phyloP scores from a whole-genome alignment of 2,888 invertebrate species.

The Alviniconcha strummeri region DNA sequence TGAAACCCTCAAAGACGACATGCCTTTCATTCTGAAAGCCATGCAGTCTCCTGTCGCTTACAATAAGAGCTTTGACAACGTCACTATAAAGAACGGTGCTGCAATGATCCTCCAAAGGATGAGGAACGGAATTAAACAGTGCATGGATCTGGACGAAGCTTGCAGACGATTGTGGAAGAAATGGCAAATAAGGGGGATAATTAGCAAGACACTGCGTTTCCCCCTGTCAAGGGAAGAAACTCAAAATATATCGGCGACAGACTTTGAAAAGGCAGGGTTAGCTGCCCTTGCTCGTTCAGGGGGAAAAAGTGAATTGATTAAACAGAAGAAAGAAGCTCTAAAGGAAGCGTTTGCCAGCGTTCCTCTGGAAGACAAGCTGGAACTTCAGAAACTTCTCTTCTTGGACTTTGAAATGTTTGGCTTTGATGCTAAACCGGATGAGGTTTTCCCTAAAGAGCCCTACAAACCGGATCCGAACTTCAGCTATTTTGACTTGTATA shows the following conservation, averaged over 20 bases:
- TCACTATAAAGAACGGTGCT: not conserved
- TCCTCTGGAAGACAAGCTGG: constrained; percentile 40
- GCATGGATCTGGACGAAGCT: constrained; percentile 51
- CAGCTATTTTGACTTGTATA: constrained; percentile 18
- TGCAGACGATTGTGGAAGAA: constrained; percentile 51
- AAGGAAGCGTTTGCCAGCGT: constrained; percentile 48
- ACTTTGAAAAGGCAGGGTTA: constrained; percentile 44
- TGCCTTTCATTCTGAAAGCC: constrained; percentile 26
- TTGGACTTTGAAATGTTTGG: constrained; percentile 35
- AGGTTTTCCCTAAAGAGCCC: constrained; percentile 18
- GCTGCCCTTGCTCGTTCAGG: constrained; percentile 47
- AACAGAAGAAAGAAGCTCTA: constrained; percentile 50
- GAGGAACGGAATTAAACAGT: constrained; percentile 36
- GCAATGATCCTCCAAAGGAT: not conserved
- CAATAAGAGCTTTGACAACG: constrained; percentile 10
- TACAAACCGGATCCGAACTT: not conserved
- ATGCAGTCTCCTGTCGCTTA: constrained; percentile 11
- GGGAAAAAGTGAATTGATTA: constrained; percentile 29
- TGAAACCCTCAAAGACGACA: constrained; percentile 57
- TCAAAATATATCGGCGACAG: constrained; percentile 40
- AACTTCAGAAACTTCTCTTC: not conserved
- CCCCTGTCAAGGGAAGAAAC: constrained; percentile 41
- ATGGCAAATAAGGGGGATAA: constrained; percentile 55
- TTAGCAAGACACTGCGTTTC: constrained; percentile 50
- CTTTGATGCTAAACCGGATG: constrained; percentile 30